phyloP scores from a whole-genome alignment of 2,797 vertebrate species.

The Pelochelys cantorii region DNA sequence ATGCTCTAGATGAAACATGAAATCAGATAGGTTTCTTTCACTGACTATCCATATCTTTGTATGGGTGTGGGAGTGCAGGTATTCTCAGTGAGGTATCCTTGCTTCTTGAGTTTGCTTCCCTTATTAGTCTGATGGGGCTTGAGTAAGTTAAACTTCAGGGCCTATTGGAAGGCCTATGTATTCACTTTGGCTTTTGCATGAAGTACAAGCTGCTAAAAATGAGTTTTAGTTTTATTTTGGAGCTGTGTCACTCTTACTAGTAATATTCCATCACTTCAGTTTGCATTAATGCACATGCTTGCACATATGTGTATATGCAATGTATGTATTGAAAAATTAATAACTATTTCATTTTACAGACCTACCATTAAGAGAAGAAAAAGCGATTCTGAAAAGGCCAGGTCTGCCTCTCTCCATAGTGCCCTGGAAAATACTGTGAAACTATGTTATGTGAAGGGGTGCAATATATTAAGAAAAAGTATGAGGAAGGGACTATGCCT shows the following conservation, averaged over 20 bases:
- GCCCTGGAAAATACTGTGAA: conserved; percentile 20
- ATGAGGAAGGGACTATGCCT: background rate
- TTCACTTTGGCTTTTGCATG: background rate
- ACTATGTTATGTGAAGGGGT: background rate
- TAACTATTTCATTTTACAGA: background rate
- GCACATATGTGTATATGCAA: background rate
- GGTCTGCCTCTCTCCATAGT: background rate
- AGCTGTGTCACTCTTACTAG: background rate
- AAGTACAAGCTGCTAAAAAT: background rate
- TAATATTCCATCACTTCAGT: background rate
- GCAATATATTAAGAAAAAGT: background rate
- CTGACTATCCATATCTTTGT: background rate
- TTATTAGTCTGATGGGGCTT: background rate
- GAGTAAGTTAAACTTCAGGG: background rate
- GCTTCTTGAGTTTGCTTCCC: background rate
- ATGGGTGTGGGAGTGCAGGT: background rate
- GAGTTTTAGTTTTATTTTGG: background rate
- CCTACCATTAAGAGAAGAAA: background rate
- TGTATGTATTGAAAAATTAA: background rate
- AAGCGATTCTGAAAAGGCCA: background rate
- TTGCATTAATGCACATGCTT: background rate
- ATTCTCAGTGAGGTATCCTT: background rate
- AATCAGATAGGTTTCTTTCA: background rate
- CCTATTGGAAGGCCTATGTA: rapidly evolving
- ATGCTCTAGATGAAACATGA: conserved; percentile 6